Percentiles rank a stretch among this genome's conserved stretches.
Evolutionary conservation across 2,113 vertebrate genomes (phyloP).

Genomic region (Motacilla alba): DNA sequence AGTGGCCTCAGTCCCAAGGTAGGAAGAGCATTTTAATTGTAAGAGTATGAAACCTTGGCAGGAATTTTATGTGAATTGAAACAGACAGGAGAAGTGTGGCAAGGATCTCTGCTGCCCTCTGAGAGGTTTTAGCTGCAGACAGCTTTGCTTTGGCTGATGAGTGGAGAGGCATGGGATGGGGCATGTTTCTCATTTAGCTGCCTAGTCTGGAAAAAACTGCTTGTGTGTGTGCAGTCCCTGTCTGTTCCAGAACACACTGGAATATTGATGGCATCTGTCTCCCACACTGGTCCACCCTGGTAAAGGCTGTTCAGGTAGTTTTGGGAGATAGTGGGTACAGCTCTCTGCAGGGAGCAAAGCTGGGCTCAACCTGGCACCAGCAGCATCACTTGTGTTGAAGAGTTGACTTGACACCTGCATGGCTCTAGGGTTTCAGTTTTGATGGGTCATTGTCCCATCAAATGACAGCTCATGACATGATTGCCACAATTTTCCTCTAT

Average conservation of each 20-base stretch:
- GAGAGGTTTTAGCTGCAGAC: constrained; percentile 1
- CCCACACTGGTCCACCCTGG: neutral
- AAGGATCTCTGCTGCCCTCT: neutral
- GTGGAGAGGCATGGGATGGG: neutral
- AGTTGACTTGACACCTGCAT: neutral
- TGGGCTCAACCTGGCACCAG: neutral
- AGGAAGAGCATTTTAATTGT: neutral
- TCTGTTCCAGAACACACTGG: neutral
- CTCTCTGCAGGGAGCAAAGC: neutral
- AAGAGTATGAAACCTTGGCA: neutral
- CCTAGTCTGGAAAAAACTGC: neutral
- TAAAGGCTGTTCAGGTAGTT: neutral
- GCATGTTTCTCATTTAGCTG: neutral
- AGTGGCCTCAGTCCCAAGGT: neutral
- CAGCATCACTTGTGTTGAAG: neutral
- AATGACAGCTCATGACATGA: neutral
- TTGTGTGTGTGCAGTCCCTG: neutral
- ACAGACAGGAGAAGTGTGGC: neutral
- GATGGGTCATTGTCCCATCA: neutral
- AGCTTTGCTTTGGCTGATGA: constrained; percentile 1
- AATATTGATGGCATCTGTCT: neutral
- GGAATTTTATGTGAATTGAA: neutral
- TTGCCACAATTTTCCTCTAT: neutral
- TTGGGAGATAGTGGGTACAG: neutral
- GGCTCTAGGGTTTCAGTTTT: neutral